Conservation (phyloP, 2,888 invertebrate species). For the Osedax fenrisi region DNA sequence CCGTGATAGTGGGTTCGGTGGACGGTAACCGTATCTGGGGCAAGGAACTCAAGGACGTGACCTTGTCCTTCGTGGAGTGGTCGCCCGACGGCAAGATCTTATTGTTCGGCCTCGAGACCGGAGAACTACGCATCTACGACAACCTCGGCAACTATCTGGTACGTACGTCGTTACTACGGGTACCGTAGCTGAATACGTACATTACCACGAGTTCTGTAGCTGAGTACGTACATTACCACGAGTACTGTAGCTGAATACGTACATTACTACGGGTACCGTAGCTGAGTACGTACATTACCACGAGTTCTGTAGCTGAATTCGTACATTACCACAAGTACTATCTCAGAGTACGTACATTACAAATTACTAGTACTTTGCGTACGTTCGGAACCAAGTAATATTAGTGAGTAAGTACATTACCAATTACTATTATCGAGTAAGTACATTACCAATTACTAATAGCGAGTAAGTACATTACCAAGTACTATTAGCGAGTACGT, state of each 20-base stretch:
- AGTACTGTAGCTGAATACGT: neutral
- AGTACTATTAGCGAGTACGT: no score
- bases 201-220: neutral
- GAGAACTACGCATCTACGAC: slow-evolving; percentile 87
- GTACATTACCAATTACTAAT: no score
- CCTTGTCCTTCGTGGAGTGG: slow-evolving; percentile 72
- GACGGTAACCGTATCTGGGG: slow-evolving; percentile 98
- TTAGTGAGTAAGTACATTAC: no score
- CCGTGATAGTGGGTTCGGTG: slow-evolving; percentile 85
- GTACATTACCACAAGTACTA: no score
- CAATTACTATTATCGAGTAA: no score
- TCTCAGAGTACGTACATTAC: no score
- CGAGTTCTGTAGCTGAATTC: no score
- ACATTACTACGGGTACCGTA: neutral
- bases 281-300: neutral
- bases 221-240: neutral
- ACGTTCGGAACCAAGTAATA: no score
- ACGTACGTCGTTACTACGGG: slow-evolving; percentile 37
- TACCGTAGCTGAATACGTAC: neutral
- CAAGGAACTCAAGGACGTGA: slow-evolving; percentile 78
- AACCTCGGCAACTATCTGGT: slow-evolving; percentile 66
- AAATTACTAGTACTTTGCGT: no score
- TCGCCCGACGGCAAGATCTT: slow-evolving; percentile 82
- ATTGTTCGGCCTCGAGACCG: slow-evolving; percentile 75
- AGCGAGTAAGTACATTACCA: no score